A percentile compares a stretch with the other conserved stretches of the same genome.
phyloP scores from a whole-genome alignment of 2,888 invertebrate genomes.

The Odiellus spinosus region DNA sequence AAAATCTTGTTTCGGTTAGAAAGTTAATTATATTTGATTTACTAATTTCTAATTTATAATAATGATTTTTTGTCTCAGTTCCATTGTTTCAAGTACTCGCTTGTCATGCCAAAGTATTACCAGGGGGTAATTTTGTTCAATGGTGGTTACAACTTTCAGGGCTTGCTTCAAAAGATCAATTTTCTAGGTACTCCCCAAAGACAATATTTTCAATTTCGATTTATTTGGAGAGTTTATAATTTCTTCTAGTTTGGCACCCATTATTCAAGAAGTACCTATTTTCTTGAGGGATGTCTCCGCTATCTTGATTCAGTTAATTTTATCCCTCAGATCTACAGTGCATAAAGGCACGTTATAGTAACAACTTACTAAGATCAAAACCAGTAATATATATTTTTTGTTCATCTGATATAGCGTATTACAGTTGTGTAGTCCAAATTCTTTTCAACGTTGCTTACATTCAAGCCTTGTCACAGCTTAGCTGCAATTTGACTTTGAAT shows the following conservation, averaged over 20 bases:
- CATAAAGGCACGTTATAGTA: conserved; percentile 58
- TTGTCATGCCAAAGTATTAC: conserved; percentile 60
- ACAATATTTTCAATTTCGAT: background rate
- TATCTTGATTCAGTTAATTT: conserved; percentile 66
- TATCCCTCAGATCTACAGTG: conserved; percentile 66
- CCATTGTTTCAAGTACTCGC: conserved; percentile 75
- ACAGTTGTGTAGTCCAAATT: conserved; percentile 68
- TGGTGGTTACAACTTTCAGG: conserved; percentile 31
- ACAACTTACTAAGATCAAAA: too few species aligned
- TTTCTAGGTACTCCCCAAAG: conserved; percentile 8
- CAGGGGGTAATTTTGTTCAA: conserved; percentile 33
- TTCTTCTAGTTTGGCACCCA: conserved; percentile 15
- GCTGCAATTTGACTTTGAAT: conserved; percentile 27
- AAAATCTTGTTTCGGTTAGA: conserved; percentile 56
- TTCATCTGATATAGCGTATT: conserved; percentile 66
- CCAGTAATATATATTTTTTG: too few species aligned
- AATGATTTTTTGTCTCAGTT: background rate
- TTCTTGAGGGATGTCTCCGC: conserved; percentile 72
- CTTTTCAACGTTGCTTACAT: conserved; percentile 77
- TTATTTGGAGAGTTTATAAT: background rate
- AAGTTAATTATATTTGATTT: background rate
- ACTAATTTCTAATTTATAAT: background rate
- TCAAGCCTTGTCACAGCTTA: conserved; percentile 65
- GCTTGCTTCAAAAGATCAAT: conserved; percentile 19
- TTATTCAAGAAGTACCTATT: conserved; percentile 54